Conservation (phyloP, 2,888 invertebrate genomes). For the Hypomecis atomaria region DNA sequence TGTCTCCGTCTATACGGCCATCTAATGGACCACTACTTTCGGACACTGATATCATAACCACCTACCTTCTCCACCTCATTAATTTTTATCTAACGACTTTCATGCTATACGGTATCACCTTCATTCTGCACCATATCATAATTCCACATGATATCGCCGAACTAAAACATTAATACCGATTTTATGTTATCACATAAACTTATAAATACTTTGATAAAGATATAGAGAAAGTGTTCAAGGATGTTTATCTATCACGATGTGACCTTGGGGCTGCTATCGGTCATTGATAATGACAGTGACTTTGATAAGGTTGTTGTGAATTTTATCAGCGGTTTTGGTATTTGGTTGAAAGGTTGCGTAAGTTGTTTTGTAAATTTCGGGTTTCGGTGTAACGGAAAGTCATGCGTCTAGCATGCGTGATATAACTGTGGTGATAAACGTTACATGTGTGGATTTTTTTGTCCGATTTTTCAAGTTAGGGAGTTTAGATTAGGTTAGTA, state of each 20-base stretch:
- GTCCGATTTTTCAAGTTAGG: no score
- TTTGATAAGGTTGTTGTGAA: slow-evolving; percentile 37
- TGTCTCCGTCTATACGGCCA: slow-evolving; percentile 15
- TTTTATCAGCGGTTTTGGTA: slow-evolving; percentile 26
- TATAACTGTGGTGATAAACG: not conserved
- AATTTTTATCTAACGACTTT: slow-evolving; percentile 37
- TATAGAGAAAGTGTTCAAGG: slow-evolving; percentile 31
- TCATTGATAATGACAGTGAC: slow-evolving; percentile 41
- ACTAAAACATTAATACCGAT: slow-evolving; percentile 9
- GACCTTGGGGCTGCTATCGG: slow-evolving; percentile 42
- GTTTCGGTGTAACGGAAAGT: not conserved
- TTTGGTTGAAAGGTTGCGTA: slow-evolving; percentile 22
- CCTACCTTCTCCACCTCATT: slow-evolving; percentile 40
- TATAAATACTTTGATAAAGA: slow-evolving; percentile 12
- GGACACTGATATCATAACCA: slow-evolving; percentile 37
- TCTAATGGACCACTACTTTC: slow-evolving; percentile 33
- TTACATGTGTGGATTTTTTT: no score
- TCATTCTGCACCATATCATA: slow-evolving; percentile 10
- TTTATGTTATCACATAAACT: slow-evolving; percentile 10
- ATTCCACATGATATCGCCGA: slow-evolving; percentile 1
- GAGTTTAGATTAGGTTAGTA: no score
- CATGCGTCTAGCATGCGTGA: slow-evolving; percentile 3
- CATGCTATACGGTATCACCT: slow-evolving; percentile 32
- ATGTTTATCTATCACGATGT: slow-evolving; percentile 30
- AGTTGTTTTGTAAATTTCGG: slow-evolving; percentile 20